Evolutionary conservation across 2,888 invertebrate genomes (phyloP).

Genomic region (Rotaria socialis): DNA sequence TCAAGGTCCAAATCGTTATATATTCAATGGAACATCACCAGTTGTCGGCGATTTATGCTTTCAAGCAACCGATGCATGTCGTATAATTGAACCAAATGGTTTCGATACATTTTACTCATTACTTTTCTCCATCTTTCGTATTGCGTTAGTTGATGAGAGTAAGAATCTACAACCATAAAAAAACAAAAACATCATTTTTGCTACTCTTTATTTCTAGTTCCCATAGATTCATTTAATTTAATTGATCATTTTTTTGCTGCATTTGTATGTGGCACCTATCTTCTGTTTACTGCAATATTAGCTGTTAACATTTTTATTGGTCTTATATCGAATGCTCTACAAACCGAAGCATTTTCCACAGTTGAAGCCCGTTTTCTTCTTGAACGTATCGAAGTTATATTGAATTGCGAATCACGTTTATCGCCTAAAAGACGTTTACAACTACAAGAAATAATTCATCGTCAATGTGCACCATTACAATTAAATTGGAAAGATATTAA

Average conservation of each 20-base stretch:
- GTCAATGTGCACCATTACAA: slow-evolving; percentile 35
- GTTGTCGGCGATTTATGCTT: background rate
- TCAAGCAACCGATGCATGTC: background rate
- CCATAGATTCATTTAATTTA: background rate
- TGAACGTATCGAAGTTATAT: slow-evolving; percentile 32
- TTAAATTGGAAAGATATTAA: slow-evolving; percentile 32
- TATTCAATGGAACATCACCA: background rate
- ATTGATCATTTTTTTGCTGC: slow-evolving; percentile 6
- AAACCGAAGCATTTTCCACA: slow-evolving; percentile 31
- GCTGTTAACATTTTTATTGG: slow-evolving; percentile 8
- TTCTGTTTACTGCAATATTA: slow-evolving; percentile 1
- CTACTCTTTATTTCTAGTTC: background rate
- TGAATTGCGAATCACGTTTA: slow-evolving; percentile 26
- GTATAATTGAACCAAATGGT: background rate
- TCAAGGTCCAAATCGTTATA: background rate
- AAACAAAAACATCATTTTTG: background rate
- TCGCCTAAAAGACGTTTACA: background rate
- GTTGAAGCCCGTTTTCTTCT: slow-evolving; percentile 34
- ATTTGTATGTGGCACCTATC: slow-evolving; percentile 27
- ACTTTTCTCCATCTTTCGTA: background rate
- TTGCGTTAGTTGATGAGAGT: slow-evolving; percentile 24
- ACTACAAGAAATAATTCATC: slow-evolving; percentile 32
- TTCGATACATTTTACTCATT: slow-evolving; percentile 6
- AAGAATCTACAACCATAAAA: background rate
- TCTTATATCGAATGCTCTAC: slow-evolving; percentile 20